Evolutionary conservation across 1,140 invertebrate genomes (phyloP).

Genomic region (Tachypleus tridentatus): DNA sequence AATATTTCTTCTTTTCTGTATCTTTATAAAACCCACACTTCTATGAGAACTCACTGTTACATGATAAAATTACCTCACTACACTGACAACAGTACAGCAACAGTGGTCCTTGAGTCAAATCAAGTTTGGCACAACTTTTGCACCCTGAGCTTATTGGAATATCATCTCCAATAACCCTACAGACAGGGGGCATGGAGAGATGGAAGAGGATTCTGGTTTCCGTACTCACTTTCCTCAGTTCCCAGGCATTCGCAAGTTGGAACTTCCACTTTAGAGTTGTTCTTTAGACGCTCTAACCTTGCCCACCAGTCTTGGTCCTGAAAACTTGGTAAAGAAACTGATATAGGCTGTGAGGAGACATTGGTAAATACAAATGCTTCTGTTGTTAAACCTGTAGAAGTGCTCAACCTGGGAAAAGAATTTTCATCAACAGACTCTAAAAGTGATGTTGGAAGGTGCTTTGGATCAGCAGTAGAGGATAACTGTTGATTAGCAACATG

Average conservation of each 20-base stretch:
- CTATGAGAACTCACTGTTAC: too few species aligned
- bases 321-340: slow-evolving; percentile 2
- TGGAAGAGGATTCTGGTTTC: not conserved
- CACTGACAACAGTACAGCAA: too few species aligned
- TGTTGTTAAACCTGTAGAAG: slow-evolving; percentile 4
- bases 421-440: not conserved
- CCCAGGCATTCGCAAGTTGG: slow-evolving; percentile 28
- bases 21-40: too few species aligned
- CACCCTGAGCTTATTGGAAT: too few species aligned
- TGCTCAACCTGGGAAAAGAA: too few species aligned
- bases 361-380: not conserved
- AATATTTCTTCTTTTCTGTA: too few species aligned
- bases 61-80: too few species aligned
- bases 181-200: too few species aligned
- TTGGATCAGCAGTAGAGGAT: slow-evolving; percentile 6
- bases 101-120: too few species aligned
- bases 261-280: slow-evolving; percentile 16
- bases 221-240: not conserved
- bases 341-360: slow-evolving; percentile 6
- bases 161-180: too few species aligned
- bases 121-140: too few species aligned
- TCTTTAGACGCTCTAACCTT: slow-evolving; percentile 10
- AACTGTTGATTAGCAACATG: slow-evolving; percentile 7
- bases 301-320: slow-evolving; percentile 16
- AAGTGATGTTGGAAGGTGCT: slow-evolving; percentile 10